A percentile compares a stretch with the other conserved stretches of the same genome.
These are phyloP conservation scores for Garra rufa DNA, from an alignment of 2,113 vertebrate genomes.

Conservation along the genomic window DNA sequence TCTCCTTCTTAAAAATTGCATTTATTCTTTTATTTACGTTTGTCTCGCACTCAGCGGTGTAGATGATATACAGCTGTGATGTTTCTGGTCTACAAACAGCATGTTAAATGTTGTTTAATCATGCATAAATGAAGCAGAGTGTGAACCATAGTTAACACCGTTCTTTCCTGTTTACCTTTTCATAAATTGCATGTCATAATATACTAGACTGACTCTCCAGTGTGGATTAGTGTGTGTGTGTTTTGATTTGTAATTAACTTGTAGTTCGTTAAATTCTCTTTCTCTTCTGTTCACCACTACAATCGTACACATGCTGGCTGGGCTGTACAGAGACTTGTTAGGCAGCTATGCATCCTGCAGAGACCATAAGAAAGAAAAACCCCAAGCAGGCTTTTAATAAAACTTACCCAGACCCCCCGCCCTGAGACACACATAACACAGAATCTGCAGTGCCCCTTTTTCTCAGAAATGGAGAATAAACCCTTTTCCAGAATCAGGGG, in stretches of 20 bases:
- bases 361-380: constrained; percentile 29
- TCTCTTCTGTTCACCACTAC: neutral
- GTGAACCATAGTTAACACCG: neutral
- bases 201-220: neutral
- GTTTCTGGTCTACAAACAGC: neutral
- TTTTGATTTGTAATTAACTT: constrained; percentile 1
- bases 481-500: constrained; percentile 3
- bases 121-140: neutral
- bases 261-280: neutral
- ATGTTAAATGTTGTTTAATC: constrained; percentile 19
- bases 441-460: neutral
- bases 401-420: constrained; percentile 16
- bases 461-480: constrained; percentile 24
- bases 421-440: constrained; percentile 17
- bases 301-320: neutral
- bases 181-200: neutral
- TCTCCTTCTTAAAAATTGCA: neutral
- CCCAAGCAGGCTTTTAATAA: constrained; percentile 48
- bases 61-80: neutral
- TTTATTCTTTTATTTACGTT: neutral
- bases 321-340: neutral
- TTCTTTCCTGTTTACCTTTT: neutral
- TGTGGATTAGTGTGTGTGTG: neutral
- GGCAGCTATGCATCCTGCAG: neutral
- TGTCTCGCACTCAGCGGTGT: neutral